phyloP scores from a whole-genome alignment of 2,888 invertebrate genomes.

The Taphrorychus bicolor region DNA sequence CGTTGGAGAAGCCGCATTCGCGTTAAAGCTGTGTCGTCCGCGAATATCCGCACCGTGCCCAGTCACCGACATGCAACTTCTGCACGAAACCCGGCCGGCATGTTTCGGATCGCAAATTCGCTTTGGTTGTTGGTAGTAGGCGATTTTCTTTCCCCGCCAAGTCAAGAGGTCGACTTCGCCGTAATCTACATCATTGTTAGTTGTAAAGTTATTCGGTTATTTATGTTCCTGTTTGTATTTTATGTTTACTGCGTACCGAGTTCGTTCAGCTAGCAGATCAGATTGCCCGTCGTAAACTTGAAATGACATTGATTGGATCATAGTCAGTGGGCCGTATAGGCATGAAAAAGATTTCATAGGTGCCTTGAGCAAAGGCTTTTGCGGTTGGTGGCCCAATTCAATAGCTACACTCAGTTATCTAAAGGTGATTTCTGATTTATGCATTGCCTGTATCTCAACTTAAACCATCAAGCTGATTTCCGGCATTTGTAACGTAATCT shows the following conservation, averaged over 20 bases:
- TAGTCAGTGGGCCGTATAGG: not conserved
- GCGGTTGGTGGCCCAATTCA: no score
- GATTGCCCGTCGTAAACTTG: not conserved
- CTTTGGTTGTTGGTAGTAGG: conserved; percentile 13
- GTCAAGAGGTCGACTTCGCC: conserved; percentile 30
- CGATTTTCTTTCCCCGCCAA: conserved; percentile 26
- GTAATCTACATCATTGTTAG: conserved; percentile 4
- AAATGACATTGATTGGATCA: not conserved
- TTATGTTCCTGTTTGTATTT: conserved; percentile 10
- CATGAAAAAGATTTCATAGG: no score
- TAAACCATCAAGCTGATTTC: no score
- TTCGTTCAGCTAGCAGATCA: no score
- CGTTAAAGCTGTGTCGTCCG: conserved; percentile 2
- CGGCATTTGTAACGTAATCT: no score
- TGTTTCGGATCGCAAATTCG: conserved; percentile 28
- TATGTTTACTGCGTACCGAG: not conserved
- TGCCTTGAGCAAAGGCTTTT: no score
- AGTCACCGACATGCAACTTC: conserved; percentile 21
- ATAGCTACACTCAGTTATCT: no score
- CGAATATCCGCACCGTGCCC: conserved; percentile 12
- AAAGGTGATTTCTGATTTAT: no score
- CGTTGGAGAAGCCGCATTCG: not conserved
- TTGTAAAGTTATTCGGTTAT: conserved; percentile 15
- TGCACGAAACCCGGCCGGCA: conserved; percentile 16
- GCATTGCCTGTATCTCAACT: no score